phyloP scores from a whole-genome alignment of 1,140 invertebrate genomes.

The Nephila pilipes region DNA sequence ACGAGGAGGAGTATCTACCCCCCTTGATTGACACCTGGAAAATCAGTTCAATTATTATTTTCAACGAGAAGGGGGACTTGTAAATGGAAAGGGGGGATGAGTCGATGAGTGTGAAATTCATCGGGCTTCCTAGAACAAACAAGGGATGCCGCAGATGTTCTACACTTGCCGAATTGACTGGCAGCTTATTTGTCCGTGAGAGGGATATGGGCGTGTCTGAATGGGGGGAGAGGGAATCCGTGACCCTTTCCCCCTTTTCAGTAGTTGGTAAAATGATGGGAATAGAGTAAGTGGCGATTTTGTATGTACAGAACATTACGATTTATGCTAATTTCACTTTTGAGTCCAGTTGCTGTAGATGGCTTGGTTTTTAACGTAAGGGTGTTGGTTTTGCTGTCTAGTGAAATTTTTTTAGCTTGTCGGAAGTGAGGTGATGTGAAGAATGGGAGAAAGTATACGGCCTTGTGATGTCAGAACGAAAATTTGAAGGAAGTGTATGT shows the following conservation, averaged over 20 bases:
- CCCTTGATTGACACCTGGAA: slow-evolving; percentile 55
- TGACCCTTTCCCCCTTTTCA: not conserved
- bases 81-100: not conserved
- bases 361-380: not conserved
- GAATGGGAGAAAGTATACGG: not conserved
- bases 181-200: slow-evolving; percentile 68
- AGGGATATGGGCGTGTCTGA: slow-evolving; percentile 8
- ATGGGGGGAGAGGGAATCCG: not conserved
- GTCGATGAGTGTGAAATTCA: slow-evolving; percentile 65
- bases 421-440: not conserved
- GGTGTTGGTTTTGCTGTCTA: slow-evolving; percentile 58
- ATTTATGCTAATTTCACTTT: slow-evolving; percentile 41
- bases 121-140: slow-evolving; percentile 69
- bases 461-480: not conserved
- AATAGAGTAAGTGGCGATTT: no score
- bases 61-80: not conserved
- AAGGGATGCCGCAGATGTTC: slow-evolving; percentile 59
- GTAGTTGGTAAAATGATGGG: not conserved
- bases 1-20: not conserved
- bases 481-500: not conserved
- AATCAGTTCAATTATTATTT: slow-evolving; percentile 67
- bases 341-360: not conserved
- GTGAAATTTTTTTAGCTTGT: not conserved
- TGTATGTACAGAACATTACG: not conserved
- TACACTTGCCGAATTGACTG: slow-evolving; percentile 33